A percentile compares a stretch with the other conserved stretches of the same genome.
Conservation (phyloP, 2,797 vertebrate species). For the Pelochelys cantorii region DNA sequence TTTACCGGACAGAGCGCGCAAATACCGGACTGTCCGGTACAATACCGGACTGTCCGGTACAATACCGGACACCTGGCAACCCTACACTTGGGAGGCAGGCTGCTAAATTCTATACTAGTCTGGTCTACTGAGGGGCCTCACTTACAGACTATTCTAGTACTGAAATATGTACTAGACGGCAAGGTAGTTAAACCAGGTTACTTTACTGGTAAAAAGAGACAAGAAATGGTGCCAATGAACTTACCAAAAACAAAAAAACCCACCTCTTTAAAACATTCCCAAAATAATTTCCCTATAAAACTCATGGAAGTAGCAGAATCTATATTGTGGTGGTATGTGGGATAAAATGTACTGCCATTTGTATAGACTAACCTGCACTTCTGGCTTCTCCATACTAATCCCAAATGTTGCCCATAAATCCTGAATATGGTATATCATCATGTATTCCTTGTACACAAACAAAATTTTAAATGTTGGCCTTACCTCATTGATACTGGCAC, state of each 20-base stretch:
- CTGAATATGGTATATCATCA: background rate
- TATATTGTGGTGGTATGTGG: fast-evolving
- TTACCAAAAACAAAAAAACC: background rate
- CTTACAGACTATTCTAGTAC: background rate
- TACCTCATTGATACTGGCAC: background rate
- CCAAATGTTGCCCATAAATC: background rate
- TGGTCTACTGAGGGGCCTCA: background rate
- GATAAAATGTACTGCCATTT: background rate
- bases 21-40: too few species aligned
- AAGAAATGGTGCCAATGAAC: background rate
- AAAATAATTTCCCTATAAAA: background rate
- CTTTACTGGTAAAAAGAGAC: background rate
- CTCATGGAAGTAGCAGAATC: background rate
- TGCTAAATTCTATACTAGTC: background rate
- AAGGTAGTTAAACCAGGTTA: background rate
- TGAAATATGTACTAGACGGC: background rate
- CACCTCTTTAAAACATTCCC: background rate
- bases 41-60: too few species aligned
- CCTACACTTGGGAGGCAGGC: too few species aligned
- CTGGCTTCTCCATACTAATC: background rate
- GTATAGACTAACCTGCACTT: background rate
- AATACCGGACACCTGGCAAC: too few species aligned
- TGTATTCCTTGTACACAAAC: background rate
- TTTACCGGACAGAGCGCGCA: too few species aligned
- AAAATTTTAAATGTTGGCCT: background rate